Evolutionary conservation across 2,888 invertebrate genomes (phyloP).

Genomic region (Pyrochroa serraticornis): DNA sequence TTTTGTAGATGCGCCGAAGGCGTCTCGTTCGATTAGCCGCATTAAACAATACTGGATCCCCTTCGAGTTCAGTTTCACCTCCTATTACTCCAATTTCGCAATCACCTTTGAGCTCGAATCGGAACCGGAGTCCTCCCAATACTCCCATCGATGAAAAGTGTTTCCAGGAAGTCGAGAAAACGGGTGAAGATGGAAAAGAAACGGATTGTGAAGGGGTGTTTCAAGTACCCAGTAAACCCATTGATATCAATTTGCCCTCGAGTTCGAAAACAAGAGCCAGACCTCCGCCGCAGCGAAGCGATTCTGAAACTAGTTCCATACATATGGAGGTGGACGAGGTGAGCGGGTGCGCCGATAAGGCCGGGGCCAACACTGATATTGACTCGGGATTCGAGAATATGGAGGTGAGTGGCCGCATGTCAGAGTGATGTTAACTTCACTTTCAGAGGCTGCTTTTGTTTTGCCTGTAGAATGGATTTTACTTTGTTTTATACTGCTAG

Average conservation of each 20-base stretch:
- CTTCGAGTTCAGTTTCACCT: constrained; percentile 57
- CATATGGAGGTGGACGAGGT: constrained; percentile 68
- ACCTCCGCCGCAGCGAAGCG: constrained; percentile 54
- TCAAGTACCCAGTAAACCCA: constrained; percentile 55
- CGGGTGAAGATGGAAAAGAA: constrained; percentile 34
- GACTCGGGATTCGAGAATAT: constrained; percentile 79
- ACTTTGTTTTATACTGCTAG: not conserved
- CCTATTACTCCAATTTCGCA: constrained; percentile 60
- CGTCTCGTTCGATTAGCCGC: constrained; percentile 76
- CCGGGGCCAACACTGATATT: constrained; percentile 63
- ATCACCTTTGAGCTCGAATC: constrained; percentile 46
- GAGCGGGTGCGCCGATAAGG: constrained; percentile 56
- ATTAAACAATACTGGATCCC: constrained; percentile 62
- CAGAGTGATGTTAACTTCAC: not conserved
- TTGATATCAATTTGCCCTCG: constrained; percentile 51
- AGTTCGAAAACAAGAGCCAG: constrained; percentile 46
- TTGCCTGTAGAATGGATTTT: not conserved
- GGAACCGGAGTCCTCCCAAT: constrained; percentile 43
- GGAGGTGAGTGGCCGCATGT: constrained; percentile 60
- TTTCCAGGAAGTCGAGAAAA: constrained; percentile 40
- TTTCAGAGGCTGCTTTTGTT: not conserved
- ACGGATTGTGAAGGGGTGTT: constrained; percentile 43
- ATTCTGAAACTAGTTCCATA: constrained; percentile 58
- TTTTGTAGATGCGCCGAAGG: constrained; percentile 74
- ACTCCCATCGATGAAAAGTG: constrained; percentile 40